Percentiles rank a stretch among this genome's conserved stretches.
Conservation (phyloP, 2,888 invertebrate genomes). For the Acanthococcus lagerstroemiae region DNA sequence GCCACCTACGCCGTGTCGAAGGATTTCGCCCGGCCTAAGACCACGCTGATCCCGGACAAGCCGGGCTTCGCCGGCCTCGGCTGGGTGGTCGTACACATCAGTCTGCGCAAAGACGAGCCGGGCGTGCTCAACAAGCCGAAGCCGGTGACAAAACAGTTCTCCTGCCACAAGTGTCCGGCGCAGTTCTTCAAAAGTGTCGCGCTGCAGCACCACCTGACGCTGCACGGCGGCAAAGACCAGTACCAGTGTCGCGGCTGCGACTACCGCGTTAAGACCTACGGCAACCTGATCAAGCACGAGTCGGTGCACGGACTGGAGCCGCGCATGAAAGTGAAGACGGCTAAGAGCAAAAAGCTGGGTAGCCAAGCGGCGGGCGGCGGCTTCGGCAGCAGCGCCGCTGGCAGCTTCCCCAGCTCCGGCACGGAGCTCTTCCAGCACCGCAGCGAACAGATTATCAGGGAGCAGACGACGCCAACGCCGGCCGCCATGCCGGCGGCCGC, state of each 20-base stretch:
- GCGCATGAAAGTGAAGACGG: neutral
- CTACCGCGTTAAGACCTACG: constrained; percentile 57
- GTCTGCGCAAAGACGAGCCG: neutral
- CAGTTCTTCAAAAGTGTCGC: constrained; percentile 63
- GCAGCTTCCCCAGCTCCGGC: constrained; percentile 49
- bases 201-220: constrained; percentile 56
- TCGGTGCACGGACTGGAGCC: constrained; percentile 40
- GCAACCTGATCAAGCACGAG: constrained; percentile 58
- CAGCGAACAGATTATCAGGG: constrained; percentile 31
- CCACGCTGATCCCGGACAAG: constrained; percentile 44
- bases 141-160: constrained; percentile 38
- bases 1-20: constrained; percentile 55
- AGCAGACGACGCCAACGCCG: neutral
- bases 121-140: constrained; percentile 39
- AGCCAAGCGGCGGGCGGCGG: neutral
- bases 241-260: constrained; percentile 61
- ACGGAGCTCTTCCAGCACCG: constrained; percentile 56
- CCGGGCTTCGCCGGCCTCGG: constrained; percentile 36
- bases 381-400: constrained; percentile 12
- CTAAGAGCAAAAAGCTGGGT: neutral
- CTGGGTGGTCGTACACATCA: constrained; percentile 4
- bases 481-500: neutral
- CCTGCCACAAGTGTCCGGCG: constrained; percentile 58
- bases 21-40: constrained; percentile 54
- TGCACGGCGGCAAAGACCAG: constrained; percentile 54